Evolutionary conservation across 1,140 invertebrate genomes (phyloP).

Genomic region (Saccostrea cuccullata): DNA sequence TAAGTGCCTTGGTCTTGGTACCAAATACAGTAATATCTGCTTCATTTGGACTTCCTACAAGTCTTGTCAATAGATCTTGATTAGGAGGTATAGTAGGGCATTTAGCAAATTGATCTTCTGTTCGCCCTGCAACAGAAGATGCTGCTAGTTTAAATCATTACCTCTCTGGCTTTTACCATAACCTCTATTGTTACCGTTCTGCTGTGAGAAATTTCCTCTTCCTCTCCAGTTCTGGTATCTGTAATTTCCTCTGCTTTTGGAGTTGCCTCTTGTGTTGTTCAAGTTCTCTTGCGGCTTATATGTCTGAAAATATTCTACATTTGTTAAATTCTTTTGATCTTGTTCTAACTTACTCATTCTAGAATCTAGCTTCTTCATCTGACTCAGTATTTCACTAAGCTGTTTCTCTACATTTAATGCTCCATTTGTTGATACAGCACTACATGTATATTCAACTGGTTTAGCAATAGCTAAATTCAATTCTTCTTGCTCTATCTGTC

Average conservation of each 20-base stretch:
- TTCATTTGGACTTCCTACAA: too few species aligned
- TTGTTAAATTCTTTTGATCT: background rate
- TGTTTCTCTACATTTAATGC: background rate
- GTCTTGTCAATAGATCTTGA: too few species aligned
- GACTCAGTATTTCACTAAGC: background rate
- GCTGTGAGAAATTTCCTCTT: too few species aligned
- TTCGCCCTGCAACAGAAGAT: too few species aligned
- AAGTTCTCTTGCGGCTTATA: background rate
- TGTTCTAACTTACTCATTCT: constrained; percentile 1
- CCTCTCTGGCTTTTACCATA: background rate
- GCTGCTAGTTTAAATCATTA: too few species aligned
- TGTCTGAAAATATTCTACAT: background rate
- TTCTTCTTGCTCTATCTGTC: constrained; percentile 44
- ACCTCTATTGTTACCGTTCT: too few species aligned
- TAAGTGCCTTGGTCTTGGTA: too few species aligned
- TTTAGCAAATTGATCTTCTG: too few species aligned
- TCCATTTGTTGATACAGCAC: background rate
- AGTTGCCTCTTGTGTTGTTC: background rate
- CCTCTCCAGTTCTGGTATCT: background rate
- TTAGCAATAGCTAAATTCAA: background rate
- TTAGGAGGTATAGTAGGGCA: too few species aligned
- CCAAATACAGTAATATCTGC: too few species aligned
- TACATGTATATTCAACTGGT: background rate
- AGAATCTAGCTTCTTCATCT: background rate
- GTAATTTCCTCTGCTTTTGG: background rate